Evolutionary conservation across 2,888 invertebrate genomes (phyloP).

Genomic region (Pseudolycoriella hygida): DNA sequence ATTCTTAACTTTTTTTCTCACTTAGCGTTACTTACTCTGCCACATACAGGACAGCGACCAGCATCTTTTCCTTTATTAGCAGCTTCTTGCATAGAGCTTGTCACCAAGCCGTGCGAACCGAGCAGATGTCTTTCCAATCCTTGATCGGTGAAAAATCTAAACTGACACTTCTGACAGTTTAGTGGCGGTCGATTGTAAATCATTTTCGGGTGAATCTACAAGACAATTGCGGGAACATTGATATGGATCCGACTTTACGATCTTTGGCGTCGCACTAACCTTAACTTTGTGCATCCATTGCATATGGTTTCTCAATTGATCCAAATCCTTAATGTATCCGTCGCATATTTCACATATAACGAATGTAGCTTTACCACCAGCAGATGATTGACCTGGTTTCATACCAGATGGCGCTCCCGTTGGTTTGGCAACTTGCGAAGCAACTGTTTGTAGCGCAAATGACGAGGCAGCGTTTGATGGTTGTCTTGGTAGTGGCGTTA

Average conservation of each 20-base stretch:
- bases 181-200: slow-evolving; percentile 85
- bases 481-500: slow-evolving; percentile 69
- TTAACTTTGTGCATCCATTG: slow-evolving; percentile 96
- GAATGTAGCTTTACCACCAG: slow-evolving; percentile 54
- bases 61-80: slow-evolving; percentile 90
- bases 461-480: slow-evolving; percentile 19
- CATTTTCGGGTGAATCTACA: slow-evolving; percentile 79
- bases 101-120: slow-evolving; percentile 86
- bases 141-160: slow-evolving; percentile 92
- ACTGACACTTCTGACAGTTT: slow-evolving; percentile 92
- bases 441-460: slow-evolving; percentile 38
- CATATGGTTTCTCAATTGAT: slow-evolving; percentile 89
- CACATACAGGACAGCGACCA: slow-evolving; percentile 87
- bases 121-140: slow-evolving; percentile 88
- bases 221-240: background rate
- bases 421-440: slow-evolving; percentile 64
- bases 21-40: slow-evolving; percentile 56
- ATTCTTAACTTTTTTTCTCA: no score
- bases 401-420: slow-evolving; percentile 38
- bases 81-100: slow-evolving; percentile 89
- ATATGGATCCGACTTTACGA: no score
- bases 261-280: slow-evolving; percentile 15
- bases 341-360: slow-evolving; percentile 96
- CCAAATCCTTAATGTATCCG: slow-evolving; percentile 88
- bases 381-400: slow-evolving; percentile 30